A percentile compares a stretch with the other conserved stretches of the same genome.
These are phyloP conservation scores for Sorex araneus DNA, from an alignment of 2,113 vertebrate species.

Conservation along the genomic window DNA sequence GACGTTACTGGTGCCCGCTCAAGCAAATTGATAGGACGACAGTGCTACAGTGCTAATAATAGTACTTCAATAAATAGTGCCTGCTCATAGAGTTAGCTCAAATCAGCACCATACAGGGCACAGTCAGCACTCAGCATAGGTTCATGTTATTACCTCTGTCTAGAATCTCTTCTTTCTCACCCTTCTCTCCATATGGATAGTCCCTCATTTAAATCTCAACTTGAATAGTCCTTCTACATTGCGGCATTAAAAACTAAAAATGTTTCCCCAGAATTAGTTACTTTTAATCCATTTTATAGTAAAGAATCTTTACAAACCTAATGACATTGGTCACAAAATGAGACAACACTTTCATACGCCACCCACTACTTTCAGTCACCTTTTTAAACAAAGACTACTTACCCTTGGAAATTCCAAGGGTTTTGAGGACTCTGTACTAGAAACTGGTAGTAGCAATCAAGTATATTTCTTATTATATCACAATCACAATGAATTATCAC, in stretches of 20 bases:
- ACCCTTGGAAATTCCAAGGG: not conserved
- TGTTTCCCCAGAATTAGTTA: not conserved
- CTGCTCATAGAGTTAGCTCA: not conserved
- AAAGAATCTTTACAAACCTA: not conserved
- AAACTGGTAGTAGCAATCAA: not conserved
- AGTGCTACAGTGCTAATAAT: not conserved
- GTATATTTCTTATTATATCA: slow-evolving; percentile 6
- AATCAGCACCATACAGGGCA: not conserved
- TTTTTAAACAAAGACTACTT: not conserved
- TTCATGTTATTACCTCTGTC: not conserved
- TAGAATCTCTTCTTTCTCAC: not conserved
- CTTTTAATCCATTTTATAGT: not conserved
- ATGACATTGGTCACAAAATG: not conserved
- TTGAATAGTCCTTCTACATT: not conserved
- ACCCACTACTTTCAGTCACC: not conserved
- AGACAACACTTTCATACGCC: not conserved
- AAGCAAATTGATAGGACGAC: too few species aligned
- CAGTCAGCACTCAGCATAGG: not conserved
- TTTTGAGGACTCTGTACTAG: slow-evolving; percentile 25
- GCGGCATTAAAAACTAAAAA: not conserved
- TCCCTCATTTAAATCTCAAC: not conserved
- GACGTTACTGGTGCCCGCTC: too few species aligned
- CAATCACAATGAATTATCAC: not conserved
- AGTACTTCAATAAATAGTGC: not conserved
- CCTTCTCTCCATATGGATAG: not conserved